Conservation (phyloP, 92 coral and sea anemone genomes). For the Phymanthus crucifer region DNA sequence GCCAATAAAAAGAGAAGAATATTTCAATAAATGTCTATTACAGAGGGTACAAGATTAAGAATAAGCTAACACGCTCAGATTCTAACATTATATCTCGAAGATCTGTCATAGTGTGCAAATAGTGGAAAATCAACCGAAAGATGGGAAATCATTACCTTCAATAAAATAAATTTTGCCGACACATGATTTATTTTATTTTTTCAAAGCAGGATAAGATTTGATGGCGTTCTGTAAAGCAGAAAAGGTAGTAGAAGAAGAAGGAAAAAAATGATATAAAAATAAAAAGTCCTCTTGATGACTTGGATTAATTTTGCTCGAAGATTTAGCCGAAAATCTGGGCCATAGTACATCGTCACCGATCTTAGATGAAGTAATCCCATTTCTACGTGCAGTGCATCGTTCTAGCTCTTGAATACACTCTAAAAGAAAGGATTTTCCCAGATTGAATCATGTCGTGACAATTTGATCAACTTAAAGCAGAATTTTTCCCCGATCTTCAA, state of each 20-base stretch:
- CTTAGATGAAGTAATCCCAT: background rate
- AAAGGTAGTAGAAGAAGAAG: no score
- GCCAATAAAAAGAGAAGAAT: background rate
- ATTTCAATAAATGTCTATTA: background rate
- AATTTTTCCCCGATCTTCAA: background rate
- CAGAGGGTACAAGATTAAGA: background rate
- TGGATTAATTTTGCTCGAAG: background rate
- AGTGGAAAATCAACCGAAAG: background rate
- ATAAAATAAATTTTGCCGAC: background rate
- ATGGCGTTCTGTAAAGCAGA: no score
- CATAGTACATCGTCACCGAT: background rate
- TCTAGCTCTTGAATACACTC: background rate
- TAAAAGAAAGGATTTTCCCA: background rate
- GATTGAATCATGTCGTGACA: conserved; percentile 6
- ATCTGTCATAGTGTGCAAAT: conserved; percentile 6
- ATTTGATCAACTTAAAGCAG: background rate
- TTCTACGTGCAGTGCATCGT: background rate
- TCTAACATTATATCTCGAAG: background rate
- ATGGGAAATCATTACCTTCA: background rate
- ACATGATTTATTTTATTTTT: background rate
- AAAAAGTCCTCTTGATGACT: no score
- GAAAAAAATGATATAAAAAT: no score
- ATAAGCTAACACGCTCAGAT: background rate
- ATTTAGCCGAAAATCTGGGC: background rate
- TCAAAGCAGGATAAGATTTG: background rate